Percentiles rank a stretch among this genome's conserved stretches.
These are phyloP conservation scores for Schrankia costaestrigalis DNA, from an alignment of 2,888 invertebrate genomes.

Conservation along the genomic window DNA sequence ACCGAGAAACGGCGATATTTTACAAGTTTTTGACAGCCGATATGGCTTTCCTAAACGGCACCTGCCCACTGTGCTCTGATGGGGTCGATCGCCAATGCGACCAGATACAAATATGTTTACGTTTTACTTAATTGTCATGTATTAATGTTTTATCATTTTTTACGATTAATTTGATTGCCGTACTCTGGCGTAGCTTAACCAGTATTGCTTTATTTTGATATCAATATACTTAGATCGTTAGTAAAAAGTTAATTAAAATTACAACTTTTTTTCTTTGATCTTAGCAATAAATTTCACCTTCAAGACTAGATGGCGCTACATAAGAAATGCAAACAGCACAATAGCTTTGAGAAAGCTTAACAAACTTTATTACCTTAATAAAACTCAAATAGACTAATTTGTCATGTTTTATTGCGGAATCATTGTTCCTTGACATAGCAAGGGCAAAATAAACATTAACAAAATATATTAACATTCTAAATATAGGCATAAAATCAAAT, in stretches of 20 bases:
- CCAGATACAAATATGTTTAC: constrained; percentile 9
- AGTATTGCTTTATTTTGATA: no score
- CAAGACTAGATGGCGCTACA: constrained; percentile 28
- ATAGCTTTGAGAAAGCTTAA: constrained; percentile 12
- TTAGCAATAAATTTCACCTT: constrained; percentile 12
- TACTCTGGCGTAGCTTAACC: no score
- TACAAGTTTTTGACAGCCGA: constrained; percentile 85
- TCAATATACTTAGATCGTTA: no score
- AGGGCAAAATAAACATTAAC: constrained; percentile 17
- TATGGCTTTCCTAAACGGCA: constrained; percentile 81
- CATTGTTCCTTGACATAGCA: constrained; percentile 19
- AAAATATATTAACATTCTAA: constrained; percentile 15
- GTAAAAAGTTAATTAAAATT: no score
- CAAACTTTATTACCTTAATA: constrained; percentile 24
- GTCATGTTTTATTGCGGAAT: constrained; percentile 23
- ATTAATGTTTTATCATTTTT: no score
- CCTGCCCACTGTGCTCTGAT: constrained; percentile 57
- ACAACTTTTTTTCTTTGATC: not conserved
- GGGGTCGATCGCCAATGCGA: constrained; percentile 30
- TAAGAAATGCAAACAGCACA: constrained; percentile 10
- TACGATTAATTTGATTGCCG: no score
- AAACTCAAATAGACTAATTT: constrained; percentile 24
- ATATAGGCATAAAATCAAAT: no score
- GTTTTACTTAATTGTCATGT: constrained; percentile 15
- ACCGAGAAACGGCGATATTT: constrained; percentile 82